Base-by-base conservation (phyloP, 1,140 invertebrate species). In the Nylanderia fulva region DNA sequence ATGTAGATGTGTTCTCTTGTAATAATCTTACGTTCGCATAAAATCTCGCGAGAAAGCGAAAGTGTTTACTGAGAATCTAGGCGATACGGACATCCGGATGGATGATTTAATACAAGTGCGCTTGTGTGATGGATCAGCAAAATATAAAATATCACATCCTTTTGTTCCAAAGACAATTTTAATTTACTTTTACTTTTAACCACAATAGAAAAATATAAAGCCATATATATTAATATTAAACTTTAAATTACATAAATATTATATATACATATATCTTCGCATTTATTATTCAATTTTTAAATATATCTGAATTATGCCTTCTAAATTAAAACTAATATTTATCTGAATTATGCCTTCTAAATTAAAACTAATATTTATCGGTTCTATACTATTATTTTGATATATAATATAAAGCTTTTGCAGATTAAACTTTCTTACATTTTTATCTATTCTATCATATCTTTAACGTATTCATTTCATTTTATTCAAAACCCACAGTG, bases 1-100 rank as follows among this genome's bases (percentile, higher is more conserved):
- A 58, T 75, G 13, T 39, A 54, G 27, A 72, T 68, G 21, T 15
- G 18, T 27, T 42, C 45, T 48, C 18, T 15, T 42, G 45, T 29
- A 21, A 5, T 24, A 21, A 42, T 24, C n/a, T 76, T 29, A 61
- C 11, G 18, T 33, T 76, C 39, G 13, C 24, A 8, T 76, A 61
- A 76, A 76, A 76, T 76, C 63, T 24, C 63, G 61, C 60, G 60
- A 45, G 52, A 84, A 45, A 71, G 80, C 63, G 63, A 84, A 79
- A 61, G 39, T 83, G 45, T 71, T 80, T 39, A n/a, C 52, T 1
- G 9, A n/a, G 39, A 72, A 27, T 61, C 56, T 60, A 61, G 24
- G 24, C 39, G 9, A 61, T 76, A 45, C 72, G 72, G 36, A 76
- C 72, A 29, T 61, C 56, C 72, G 56, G 72, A 76, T 76, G 72